A percentile compares a stretch with the other conserved stretches of the same genome.
These are phyloP conservation scores for Campylorhamphus procurvoides DNA, from an alignment of 2,113 vertebrate species.

Conservation along the genomic window DNA sequence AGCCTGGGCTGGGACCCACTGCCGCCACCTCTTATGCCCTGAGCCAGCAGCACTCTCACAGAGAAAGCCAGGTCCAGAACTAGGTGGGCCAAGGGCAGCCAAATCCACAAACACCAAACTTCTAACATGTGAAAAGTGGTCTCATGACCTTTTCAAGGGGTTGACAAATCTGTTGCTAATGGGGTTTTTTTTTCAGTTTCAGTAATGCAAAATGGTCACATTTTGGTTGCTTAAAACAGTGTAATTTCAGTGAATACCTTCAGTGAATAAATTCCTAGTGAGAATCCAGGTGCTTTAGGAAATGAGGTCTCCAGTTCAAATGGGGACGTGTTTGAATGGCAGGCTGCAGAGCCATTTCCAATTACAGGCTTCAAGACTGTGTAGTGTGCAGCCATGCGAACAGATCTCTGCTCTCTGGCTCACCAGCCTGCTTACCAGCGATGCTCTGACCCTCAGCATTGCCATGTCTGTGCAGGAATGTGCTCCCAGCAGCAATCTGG, in stretches of 20 bases:
- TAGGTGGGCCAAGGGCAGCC: background rate
- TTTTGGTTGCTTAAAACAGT: background rate
- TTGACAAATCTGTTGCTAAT: background rate
- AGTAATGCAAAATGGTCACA: background rate
- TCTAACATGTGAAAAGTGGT: background rate
- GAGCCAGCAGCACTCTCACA: background rate
- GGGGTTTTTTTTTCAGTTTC: background rate
- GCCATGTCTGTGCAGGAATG: background rate
- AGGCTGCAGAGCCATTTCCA: background rate
- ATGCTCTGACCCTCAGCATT: background rate
- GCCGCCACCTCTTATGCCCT: background rate
- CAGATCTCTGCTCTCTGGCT: background rate
- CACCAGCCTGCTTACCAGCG: background rate
- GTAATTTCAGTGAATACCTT: background rate
- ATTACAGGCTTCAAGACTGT: fast-evolving
- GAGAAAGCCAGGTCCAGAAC: background rate
- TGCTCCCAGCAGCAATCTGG: background rate
- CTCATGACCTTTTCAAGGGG: background rate
- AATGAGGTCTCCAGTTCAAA: background rate
- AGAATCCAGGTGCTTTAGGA: background rate
- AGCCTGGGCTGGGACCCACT: background rate
- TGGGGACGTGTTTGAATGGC: background rate
- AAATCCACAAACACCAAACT: background rate
- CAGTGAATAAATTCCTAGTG: background rate
- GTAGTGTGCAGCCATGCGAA: background rate